These are phyloP conservation scores for Drosophila pseudotakahashii DNA, from an alignment of 2,888 invertebrate genomes.

Conservation along the genomic window DNA sequence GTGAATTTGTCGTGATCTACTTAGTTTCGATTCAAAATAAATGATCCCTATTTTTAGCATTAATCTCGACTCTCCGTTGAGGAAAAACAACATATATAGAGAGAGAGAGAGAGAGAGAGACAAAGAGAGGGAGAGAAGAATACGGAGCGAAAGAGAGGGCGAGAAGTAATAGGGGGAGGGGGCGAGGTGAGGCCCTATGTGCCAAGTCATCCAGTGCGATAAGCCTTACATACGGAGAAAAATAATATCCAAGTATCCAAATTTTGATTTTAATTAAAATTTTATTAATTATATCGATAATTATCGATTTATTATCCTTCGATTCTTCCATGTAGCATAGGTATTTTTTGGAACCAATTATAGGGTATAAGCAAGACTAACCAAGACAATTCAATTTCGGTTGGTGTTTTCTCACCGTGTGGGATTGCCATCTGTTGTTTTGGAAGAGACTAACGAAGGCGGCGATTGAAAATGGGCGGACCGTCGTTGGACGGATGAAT, in stretches of 20 bases:
- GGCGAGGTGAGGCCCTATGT: conserved; percentile 8
- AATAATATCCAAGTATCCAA: not conserved
- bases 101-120: conserved; percentile 3
- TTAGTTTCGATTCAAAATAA: conserved; percentile 77
- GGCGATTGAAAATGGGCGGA: conserved; percentile 9
- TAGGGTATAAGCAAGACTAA: no score
- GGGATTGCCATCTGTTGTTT: conserved; percentile 23
- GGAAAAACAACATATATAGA: conserved; percentile 28
- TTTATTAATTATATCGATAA: no score
- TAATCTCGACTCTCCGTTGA: conserved; percentile 46
- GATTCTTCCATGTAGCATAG: no score
- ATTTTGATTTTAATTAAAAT: no score
- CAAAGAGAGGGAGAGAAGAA: not conserved
- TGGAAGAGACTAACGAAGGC: conserved; percentile 20
- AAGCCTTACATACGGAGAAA: conserved; percentile 18
- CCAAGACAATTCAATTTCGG: no score
- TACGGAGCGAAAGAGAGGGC: not conserved
- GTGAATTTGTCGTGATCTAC: conserved; percentile 78
- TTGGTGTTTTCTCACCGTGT: conserved; percentile 1
- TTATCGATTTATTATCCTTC: no score
- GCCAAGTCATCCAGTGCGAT: conserved; percentile 28
- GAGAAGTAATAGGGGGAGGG: not conserved
- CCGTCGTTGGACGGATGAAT: conserved; percentile 4
- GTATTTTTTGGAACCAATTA: no score
- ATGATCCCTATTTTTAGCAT: conserved; percentile 78